Percentiles rank a stretch among this genome's conserved stretches.
phyloP scores from a whole-genome alignment of 92 coral and sea anemone genomes.

The Blastomussa wellsi region DNA sequence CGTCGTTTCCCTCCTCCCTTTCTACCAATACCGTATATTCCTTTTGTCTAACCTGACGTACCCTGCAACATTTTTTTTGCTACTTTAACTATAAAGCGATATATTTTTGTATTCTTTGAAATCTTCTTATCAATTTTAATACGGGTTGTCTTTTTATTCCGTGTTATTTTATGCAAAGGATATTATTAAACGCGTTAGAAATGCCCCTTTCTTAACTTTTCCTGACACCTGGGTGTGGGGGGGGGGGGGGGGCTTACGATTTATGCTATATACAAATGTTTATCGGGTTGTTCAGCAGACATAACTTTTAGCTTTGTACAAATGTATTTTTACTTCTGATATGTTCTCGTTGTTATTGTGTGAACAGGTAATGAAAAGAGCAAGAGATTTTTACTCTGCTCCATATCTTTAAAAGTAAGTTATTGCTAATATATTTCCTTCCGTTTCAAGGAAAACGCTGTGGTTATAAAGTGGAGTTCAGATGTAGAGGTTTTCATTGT shows the following conservation, averaged over 20 bases:
- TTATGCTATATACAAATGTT: background rate
- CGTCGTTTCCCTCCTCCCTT: too few relatives aligned
- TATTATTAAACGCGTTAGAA: too few relatives aligned
- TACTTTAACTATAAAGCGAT: background rate
- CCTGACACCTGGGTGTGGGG: too few relatives aligned
- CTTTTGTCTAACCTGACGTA: background rate
- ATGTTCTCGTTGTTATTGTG: background rate
- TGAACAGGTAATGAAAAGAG: background rate
- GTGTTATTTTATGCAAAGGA: background rate
- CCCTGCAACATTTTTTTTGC: background rate
- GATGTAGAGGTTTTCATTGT: background rate
- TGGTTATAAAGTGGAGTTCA: background rate
- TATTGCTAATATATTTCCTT: constrained; percentile 42
- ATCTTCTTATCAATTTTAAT: background rate
- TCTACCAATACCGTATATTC: background rate
- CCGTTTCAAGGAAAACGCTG: constrained; percentile 7
- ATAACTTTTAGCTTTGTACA: background rate
- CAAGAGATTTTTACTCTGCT: background rate
- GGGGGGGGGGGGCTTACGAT: background rate
- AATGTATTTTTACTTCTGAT: background rate
- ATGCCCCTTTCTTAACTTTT: background rate
- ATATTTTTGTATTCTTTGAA: background rate
- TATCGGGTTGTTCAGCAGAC: background rate
- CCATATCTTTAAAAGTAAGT: constrained; percentile 14
- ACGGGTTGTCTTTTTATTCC: background rate